Evolutionary conservation across 2,888 invertebrate genomes (phyloP), one percentile per base, ranked within the genome.

Genomic region (Glaucopsyche alexis): DNA sequence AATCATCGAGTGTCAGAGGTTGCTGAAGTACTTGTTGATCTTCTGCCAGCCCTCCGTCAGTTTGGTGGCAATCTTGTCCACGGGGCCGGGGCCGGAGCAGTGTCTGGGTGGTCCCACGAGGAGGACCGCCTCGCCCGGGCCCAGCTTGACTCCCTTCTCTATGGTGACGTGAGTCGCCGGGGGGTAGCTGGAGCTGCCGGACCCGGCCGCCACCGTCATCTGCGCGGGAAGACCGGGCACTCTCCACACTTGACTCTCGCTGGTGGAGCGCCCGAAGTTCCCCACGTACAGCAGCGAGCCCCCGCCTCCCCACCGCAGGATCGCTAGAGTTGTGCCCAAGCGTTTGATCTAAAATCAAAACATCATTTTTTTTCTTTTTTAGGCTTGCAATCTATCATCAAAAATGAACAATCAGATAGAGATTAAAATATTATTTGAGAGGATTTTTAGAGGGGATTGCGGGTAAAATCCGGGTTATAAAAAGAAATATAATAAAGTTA

Each of bases 41-140:
- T 91, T 93, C 80, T 92, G 91, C 90, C 92, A 91, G 0, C 93
- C 93, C 75, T 93, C 93, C 0, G 87, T 81, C n/a, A 93, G 77
- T 75, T 91, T 93, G 74, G 73, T 89, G 38, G 93, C 84, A 16
- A 93, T 93, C 76, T 90, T 92, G 75, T 93, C 93, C 1, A 93
- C 92, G 0, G 93, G 93, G 0, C 93, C 93, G 0, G 92, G 91
- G 0, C 91, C 91, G 0, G 89, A 90, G 72, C 93, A 93, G 52
- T 91, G 90, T 45, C 93, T 82, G 0, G 90, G 88, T 0, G 87
- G 85, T 9, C 91, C 93, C 1, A 83, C 89, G 1, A 92, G 74
- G 0, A 93, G 83, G 0, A 89, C 79, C 0, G 89, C 81, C 76
- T 91, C 92, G 13, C 92, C 93, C 2, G 89, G 81, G 0, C 76